Conservation (phyloP, 2,113 vertebrate species). For the Lontra canadensis region DNA sequence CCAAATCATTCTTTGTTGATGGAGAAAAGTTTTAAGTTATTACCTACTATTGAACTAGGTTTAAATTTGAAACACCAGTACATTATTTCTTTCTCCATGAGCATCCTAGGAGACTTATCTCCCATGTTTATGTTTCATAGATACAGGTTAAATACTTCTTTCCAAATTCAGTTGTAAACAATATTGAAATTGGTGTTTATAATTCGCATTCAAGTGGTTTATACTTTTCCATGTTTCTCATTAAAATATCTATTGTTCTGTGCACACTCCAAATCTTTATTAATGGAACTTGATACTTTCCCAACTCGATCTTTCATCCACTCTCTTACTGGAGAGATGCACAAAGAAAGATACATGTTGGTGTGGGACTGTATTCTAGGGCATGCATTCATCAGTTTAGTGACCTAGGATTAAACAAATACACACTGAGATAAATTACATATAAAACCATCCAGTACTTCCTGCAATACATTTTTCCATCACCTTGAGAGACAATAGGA, state of each 20-base stretch:
- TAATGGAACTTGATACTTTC: background rate
- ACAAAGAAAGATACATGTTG: background rate
- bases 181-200: background rate
- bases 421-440: background rate
- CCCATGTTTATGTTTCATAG: background rate
- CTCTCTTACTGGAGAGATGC: background rate
- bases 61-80: background rate
- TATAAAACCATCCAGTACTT: background rate
- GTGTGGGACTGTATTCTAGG: background rate
- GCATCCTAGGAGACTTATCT: no score
- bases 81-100: background rate
- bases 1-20: background rate
- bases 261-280: background rate
- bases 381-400: background rate
- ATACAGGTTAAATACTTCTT: background rate
- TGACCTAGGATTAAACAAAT: background rate
- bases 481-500: background rate
- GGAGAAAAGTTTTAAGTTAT: background rate
- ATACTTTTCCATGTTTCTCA: background rate
- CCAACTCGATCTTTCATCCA: background rate
- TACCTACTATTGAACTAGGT: background rate
- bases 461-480: background rate
- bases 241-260: background rate
- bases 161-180: background rate
- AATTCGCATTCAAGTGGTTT: background rate